Evolutionary conservation across 2,113 vertebrate species (phyloP), one percentile per base, ranked within the genome.

Genomic region (Grammomys dolichurus): DNA sequence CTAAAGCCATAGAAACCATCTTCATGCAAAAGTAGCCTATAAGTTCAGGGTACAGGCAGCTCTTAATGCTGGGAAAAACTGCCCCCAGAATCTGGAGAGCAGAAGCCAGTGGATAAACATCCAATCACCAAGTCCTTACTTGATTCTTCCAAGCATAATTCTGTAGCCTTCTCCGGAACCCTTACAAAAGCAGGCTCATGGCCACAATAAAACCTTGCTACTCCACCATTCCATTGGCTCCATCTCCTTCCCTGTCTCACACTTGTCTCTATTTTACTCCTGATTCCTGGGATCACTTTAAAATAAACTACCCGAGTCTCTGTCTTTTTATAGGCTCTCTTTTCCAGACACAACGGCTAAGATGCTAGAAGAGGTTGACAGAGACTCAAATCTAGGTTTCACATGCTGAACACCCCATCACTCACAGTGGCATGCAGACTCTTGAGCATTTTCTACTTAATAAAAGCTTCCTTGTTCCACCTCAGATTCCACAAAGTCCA

Each of bases 291-390:
- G 13, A 60, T 87, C n/a, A 67, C 40, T 91, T 46, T 75, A 63
- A 93, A 95, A 93, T 40, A 89, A 95, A 80, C 40, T 84, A 65
- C 54, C 40, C 24, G 7, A 16, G 46, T 14, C 28, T 48, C 85
- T 40, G n/a, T 48, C 90, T 54, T 75, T 48, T 67, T 67, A 70
- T 46, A 51, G 20, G 28, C 33, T 95, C 46, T 94, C n/a, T 36
- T 86, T 97, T 91, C 84, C 86, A 86, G 81, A 54, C 86, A 91
- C 92, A 85, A 40, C 78, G 28, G 82, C 51, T 51, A 85, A 81
- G 46, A 80, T 26, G 67, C 81, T 20, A 70, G 54, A 63, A 78
- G 7, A 73, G 40, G 87, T 65, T 78, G 87, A 75, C 54, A 72
- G 36, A 87, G 40, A 84, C 63, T 31, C 54, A 90, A 58, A 96